A percentile compares a stretch with the other conserved stretches of the same genome.
phyloP scores from a whole-genome alignment of 2,113 vertebrate genomes.

The Atherinomorus stipes region DNA sequence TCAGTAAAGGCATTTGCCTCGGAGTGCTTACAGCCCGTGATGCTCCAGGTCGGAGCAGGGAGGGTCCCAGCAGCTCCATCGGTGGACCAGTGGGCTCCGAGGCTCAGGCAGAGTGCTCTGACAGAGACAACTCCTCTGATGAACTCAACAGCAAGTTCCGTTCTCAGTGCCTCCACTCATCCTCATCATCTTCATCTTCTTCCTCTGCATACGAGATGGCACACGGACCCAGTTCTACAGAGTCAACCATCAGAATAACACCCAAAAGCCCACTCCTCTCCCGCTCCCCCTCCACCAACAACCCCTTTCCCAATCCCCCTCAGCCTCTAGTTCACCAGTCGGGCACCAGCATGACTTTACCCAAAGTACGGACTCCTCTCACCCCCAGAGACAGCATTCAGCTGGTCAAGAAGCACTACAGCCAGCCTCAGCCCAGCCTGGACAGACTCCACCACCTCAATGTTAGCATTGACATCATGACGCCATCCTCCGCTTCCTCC shows the following conservation, averaged over 20 bases:
- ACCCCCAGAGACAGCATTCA: slow-evolving; percentile 90
- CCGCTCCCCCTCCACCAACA: slow-evolving; percentile 70
- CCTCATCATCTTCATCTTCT: slow-evolving; percentile 85
- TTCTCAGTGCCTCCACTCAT: slow-evolving; percentile 84
- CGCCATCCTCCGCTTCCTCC: slow-evolving; percentile 57
- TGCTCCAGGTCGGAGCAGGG: slow-evolving; percentile 28
- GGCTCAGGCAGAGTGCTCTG: slow-evolving; percentile 27
- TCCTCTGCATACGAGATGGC: slow-evolving; percentile 84
- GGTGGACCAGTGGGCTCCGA: slow-evolving; percentile 15
- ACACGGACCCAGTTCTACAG: slow-evolving; percentile 62
- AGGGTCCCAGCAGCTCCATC: slow-evolving; percentile 34
- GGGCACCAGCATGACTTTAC: slow-evolving; percentile 88
- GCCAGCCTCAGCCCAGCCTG: slow-evolving; percentile 87
- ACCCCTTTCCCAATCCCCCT: slow-evolving; percentile 60
- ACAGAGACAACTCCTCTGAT: slow-evolving; percentile 79
- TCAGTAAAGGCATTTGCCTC: slow-evolving; percentile 48
- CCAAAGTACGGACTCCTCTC: slow-evolving; percentile 85
- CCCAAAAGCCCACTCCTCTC: slow-evolving; percentile 71
- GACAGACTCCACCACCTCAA: slow-evolving; percentile 78
- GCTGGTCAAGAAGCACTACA: slow-evolving; percentile 89
- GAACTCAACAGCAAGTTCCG: slow-evolving; percentile 84
- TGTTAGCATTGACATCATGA: slow-evolving; percentile 79
- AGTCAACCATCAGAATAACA: slow-evolving; percentile 58
- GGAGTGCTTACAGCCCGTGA: slow-evolving; percentile 46
- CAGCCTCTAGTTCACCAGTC: slow-evolving; percentile 60